Evolutionary conservation across 2,113 vertebrate species (phyloP).

Genomic region (Ameiurus melas): DNA sequence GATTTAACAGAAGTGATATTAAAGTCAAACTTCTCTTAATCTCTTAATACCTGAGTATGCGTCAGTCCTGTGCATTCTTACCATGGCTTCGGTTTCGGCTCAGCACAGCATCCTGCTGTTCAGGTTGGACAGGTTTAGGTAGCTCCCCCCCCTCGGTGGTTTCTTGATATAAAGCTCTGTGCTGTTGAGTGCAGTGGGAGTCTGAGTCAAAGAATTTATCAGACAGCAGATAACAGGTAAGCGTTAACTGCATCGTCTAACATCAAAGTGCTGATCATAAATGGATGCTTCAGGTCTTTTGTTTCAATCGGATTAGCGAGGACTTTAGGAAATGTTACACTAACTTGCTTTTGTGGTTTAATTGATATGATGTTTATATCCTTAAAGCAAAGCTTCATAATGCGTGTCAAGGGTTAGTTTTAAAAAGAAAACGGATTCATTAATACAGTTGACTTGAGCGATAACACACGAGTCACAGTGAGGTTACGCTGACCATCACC

Average conservation of each 20-base stretch:
- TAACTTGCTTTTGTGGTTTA: background rate
- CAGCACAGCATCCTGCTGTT: background rate
- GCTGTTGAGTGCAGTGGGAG: too few species aligned
- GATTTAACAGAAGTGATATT: background rate
- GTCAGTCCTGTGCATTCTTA: background rate
- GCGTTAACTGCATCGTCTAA: background rate
- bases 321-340: too few species aligned
- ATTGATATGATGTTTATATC: background rate
- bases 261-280: background rate
- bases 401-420: background rate
- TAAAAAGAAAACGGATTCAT: too few species aligned
- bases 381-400: background rate
- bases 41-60: background rate
- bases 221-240: background rate
- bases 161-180: background rate
- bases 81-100: background rate
- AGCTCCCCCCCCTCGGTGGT: background rate
- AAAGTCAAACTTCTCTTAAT: background rate
- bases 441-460: too few species aligned
- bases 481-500: too few species aligned
- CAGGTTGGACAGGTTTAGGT: constrained; percentile 39
- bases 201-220: background rate
- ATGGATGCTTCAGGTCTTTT: background rate
- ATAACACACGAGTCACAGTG: too few species aligned
- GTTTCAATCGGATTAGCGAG: background rate